phyloP scores from a whole-genome alignment of 1,140 invertebrate genomes.

The Halesus radiatus region DNA sequence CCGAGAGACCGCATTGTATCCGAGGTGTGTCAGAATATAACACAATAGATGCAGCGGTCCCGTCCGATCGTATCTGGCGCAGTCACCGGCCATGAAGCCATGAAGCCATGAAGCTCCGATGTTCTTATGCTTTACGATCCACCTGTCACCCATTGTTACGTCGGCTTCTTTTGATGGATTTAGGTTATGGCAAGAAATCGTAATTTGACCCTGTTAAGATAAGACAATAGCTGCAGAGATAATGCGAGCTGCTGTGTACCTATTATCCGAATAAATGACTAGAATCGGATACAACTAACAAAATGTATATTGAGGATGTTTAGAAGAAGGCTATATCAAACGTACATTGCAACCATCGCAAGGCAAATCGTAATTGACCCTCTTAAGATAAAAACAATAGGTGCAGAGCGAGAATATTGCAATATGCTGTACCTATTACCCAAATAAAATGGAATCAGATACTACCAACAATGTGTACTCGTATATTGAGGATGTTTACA shows the following conservation, averaged over 20 bases:
- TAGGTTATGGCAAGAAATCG: not conserved
- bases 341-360: too few relatives aligned
- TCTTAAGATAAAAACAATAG: not conserved
- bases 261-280: too few relatives aligned
- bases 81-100: not conserved
- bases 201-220: constrained; percentile 22
- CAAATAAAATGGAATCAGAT: too few relatives aligned
- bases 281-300: too few relatives aligned
- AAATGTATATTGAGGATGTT: too few relatives aligned
- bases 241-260: not conserved
- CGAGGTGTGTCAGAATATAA: constrained; percentile 22
- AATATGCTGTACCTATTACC: not conserved
- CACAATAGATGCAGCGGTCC: constrained; percentile 28
- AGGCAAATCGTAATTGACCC: not conserved
- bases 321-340: too few relatives aligned
- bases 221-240: constrained; percentile 6
- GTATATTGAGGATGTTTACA: too few relatives aligned
- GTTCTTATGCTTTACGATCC: not conserved
- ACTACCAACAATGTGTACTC: too few relatives aligned
- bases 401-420: not conserved
- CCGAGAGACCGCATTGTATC: not conserved
- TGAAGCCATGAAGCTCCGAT: not conserved
- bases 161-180: constrained; percentile 1
- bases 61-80: constrained; percentile 29
- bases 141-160: constrained; percentile 28